phyloP scores from a whole-genome alignment of 2,888 invertebrate species.

The Arrhopalites spinosus region DNA sequence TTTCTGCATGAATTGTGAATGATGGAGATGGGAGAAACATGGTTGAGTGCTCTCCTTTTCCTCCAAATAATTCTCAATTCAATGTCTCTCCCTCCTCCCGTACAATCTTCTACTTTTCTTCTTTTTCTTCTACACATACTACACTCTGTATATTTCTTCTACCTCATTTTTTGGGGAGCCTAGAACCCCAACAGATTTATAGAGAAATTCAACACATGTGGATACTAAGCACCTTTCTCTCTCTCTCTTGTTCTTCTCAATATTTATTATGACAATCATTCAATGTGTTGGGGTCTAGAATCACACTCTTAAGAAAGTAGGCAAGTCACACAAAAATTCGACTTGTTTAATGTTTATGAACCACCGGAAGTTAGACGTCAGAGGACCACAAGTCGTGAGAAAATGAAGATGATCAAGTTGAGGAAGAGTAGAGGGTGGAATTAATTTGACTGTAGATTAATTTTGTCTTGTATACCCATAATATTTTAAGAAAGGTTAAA shows the following conservation, averaged over 20 bases:
- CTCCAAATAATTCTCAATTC: conserved; percentile 43
- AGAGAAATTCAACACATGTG: too few species aligned
- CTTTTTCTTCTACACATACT: conserved; percentile 10
- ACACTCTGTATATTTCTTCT: too few species aligned
- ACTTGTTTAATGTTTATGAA: not conserved
- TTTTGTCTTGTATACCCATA: not conserved
- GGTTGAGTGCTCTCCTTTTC: conserved; percentile 38
- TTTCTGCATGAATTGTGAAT: conserved; percentile 40
- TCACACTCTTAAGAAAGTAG: not conserved
- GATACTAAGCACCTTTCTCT: too few species aligned
- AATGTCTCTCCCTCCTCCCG: conserved; percentile 38
- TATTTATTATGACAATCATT: not conserved
- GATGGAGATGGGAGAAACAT: conserved; percentile 33
- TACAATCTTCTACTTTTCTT: too few species aligned
- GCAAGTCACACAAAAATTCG: not conserved
- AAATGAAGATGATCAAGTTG: not conserved
- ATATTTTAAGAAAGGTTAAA: conserved; percentile 3
- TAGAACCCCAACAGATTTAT: too few species aligned
- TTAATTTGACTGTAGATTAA: conserved; percentile 1
- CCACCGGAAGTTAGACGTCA: not conserved
- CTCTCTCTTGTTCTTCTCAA: not conserved
- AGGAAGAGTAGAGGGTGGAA: not conserved
- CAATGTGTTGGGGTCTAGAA: not conserved
- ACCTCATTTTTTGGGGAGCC: too few species aligned
- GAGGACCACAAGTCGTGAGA: not conserved